phyloP scores from a whole-genome alignment of 2,113 vertebrate species.

The Tupaia tana region DNA sequence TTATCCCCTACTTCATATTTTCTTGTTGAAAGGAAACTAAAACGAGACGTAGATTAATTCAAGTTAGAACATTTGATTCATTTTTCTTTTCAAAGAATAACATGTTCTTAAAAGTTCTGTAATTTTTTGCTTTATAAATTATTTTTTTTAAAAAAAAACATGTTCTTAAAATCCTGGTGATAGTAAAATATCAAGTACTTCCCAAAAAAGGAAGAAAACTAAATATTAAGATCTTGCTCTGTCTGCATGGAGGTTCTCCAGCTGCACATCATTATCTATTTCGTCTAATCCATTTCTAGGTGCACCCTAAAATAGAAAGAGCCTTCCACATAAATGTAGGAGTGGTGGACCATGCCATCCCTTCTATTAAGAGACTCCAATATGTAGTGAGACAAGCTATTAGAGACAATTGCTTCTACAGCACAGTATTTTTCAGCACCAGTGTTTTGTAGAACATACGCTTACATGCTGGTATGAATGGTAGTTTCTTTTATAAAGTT shows the following conservation, averaged over 20 bases:
- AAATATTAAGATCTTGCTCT: constrained; percentile 33
- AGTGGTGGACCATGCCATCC: background rate
- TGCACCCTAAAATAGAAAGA: constrained; percentile 47
- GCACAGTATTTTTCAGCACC: constrained; percentile 21
- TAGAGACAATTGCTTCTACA: constrained; percentile 40
- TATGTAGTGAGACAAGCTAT: constrained; percentile 14
- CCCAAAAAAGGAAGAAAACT: background rate
- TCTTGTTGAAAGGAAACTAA: constrained; percentile 27
- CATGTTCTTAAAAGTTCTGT: background rate
- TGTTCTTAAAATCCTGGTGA: background rate
- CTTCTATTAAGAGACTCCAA: constrained; percentile 10
- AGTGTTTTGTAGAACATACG: constrained; percentile 9
- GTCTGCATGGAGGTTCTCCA: constrained; percentile 15
- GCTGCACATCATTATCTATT: background rate
- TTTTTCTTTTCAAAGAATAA: constrained; percentile 27
- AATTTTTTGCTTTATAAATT: background rate
- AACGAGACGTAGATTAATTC: background rate
- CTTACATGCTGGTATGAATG: background rate
- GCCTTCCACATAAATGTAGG: constrained; percentile 10
- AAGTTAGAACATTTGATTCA: background rate
- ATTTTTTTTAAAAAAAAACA: constrained; percentile 19
- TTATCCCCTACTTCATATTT: background rate
- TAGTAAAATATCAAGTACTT: constrained; percentile 6
- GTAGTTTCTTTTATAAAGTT: background rate
- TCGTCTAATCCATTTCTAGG: constrained; percentile 32